A percentile compares a stretch with the other conserved stretches of the same genome.
Evolutionary conservation across 2,797 vertebrate genomes (phyloP).

Genomic region (Sphenodon punctatus): DNA sequence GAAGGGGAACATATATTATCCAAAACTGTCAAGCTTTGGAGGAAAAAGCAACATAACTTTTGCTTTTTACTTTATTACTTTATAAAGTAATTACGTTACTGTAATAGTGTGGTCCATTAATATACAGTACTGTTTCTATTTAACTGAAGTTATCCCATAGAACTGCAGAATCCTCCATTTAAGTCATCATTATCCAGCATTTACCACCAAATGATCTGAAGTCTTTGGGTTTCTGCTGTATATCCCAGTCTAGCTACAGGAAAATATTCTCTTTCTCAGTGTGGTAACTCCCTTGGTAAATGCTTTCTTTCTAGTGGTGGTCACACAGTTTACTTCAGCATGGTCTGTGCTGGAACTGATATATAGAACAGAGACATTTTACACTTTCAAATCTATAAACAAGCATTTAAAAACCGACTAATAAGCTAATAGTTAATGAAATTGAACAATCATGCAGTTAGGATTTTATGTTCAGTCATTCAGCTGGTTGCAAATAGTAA

Average conservation of each 20-base stretch:
- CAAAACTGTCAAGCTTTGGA: too few relatives aligned
- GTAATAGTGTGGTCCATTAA: background rate
- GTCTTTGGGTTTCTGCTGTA: background rate
- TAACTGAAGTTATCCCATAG: too few relatives aligned
- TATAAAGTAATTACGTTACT: too few relatives aligned
- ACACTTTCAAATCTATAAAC: background rate
- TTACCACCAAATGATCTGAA: background rate
- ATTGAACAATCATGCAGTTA: too few relatives aligned
- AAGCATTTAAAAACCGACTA: too few relatives aligned
- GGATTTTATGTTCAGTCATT: too few relatives aligned
- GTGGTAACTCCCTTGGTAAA: background rate
- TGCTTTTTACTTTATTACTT: too few relatives aligned
- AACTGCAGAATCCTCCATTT: too few relatives aligned
- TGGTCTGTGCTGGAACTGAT: background rate
- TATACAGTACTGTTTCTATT: background rate
- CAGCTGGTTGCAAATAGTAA: too few relatives aligned
- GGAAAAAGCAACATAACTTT: too few relatives aligned
- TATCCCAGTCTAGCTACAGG: background rate
- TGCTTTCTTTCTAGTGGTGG: background rate
- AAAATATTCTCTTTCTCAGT: background rate
- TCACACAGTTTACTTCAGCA: background rate
- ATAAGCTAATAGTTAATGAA: too few relatives aligned
- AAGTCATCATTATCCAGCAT: background rate
- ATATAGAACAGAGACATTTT: background rate
- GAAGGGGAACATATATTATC: background rate